Evolutionary conservation across 2,113 vertebrate species (phyloP).

Genomic region (Stomatorhinus ivindoensis): DNA sequence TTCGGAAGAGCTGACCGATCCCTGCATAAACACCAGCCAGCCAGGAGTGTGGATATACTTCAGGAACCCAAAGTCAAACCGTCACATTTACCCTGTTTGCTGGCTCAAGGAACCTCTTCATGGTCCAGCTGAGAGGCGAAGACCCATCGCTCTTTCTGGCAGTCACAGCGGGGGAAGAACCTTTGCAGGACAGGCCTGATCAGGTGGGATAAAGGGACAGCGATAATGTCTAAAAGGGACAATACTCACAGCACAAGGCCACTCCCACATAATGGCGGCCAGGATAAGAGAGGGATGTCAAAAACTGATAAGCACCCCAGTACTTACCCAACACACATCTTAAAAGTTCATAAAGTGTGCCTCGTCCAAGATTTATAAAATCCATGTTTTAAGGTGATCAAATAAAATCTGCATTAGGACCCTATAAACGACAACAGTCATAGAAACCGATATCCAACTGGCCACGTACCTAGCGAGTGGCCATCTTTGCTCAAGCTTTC

Average conservation of each 20-base stretch:
- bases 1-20: neutral
- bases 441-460: neutral
- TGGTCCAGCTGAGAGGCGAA: slow-evolving; percentile 69
- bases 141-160: slow-evolving; percentile 60
- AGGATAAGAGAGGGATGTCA: neutral
- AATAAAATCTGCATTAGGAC: neutral
- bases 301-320: neutral
- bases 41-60: neutral
- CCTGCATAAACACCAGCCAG: neutral
- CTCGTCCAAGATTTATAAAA: neutral
- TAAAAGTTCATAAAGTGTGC: neutral
- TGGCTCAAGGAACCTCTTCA: slow-evolving; percentile 73
- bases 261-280: neutral
- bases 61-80: neutral
- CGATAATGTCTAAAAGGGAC: neutral
- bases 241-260: neutral
- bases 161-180: slow-evolving; percentile 64
- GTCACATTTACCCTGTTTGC: slow-evolving; percentile 55
- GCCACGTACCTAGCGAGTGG: slow-evolving; percentile 31
- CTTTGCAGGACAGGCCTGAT: slow-evolving; percentile 73
- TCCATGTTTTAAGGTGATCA: neutral
- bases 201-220: neutral
- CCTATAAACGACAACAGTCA: neutral
- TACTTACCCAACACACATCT: neutral
- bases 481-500: slow-evolving; percentile 64